Evolutionary conservation across 37 sponge, comb jelly and placozoan species (phyloP), one percentile per base, ranked within the genome.

Genomic region (Beroe forskalii): DNA sequence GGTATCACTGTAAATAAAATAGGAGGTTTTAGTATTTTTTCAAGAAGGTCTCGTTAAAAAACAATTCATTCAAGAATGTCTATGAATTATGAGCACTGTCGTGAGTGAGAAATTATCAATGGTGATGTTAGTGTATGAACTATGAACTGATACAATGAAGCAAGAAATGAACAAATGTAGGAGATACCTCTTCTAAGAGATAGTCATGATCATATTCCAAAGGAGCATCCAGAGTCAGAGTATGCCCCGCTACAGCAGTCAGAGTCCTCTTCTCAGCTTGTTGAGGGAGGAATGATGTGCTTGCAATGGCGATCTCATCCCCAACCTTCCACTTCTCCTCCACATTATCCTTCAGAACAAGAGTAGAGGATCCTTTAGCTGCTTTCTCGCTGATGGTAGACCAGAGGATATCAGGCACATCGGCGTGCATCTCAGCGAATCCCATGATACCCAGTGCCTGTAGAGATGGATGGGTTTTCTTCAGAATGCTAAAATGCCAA

Each of bases 361-460:
- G 28, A 9, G 43, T 80, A 17, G 86, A 27, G 86, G 43, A 32
- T 27, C 86, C 86, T 27, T 20, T 42, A 1, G 86, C 0, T 9
- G 86, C 86, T 24, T 80, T 80, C 27, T n/a, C 86, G 3, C 38
- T 42, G 44, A 80, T 32, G 28, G 55, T 80, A 6, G 55, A 33
- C 28, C 40, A 40, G 30, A 80, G 55, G 3, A 44, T 30, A 24
- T 80, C 86, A 80, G 86, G 86, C 6, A 44, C 55, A 76, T 33
- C 62, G 8, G 94, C 90, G 66, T 92, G 66, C 32, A 96, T 90
- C 39, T 92, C 91, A 32, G 94, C 86, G 14, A 94, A 90, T 19
- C 97, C 97, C 90, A 94, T 93, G 12, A 93, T 93, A 22, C 93
- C 95, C 41, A 97, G 92, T 23, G 94, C 95, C 76, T 97, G 86